A percentile compares a stretch with the other conserved stretches of the same genome.
phyloP scores from a whole-genome alignment of 2,113 vertebrate species.

The Gymnocephalus cernua region DNA sequence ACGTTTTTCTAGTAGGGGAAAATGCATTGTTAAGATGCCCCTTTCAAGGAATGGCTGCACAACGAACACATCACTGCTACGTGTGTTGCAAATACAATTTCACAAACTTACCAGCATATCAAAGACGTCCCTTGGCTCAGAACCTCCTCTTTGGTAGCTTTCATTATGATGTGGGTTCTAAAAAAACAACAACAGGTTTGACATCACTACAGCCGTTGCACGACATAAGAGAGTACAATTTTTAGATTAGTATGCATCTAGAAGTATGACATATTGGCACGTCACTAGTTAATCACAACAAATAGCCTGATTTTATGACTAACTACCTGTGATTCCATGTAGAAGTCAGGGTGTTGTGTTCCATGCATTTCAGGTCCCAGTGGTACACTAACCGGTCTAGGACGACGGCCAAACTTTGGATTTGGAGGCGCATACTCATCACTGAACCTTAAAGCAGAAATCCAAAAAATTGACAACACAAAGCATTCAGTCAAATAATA shows the following conservation, averaged over 20 bases:
- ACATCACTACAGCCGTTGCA: not conserved
- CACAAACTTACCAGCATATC: conserved; percentile 77
- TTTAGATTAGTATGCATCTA: not conserved
- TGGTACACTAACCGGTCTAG: not conserved
- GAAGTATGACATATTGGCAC: not conserved
- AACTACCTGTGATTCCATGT: conserved; percentile 56
- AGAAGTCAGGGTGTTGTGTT: conserved; percentile 35
- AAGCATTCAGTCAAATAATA: not conserved
- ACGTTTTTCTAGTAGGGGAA: conserved; percentile 72
- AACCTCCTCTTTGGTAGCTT: conserved; percentile 31
- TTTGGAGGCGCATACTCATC: conserved; percentile 32
- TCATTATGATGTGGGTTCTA: conserved; percentile 46
- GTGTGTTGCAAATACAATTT: not conserved
- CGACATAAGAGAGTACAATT: not conserved
- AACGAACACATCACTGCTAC: not conserved
- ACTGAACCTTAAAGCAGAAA: conserved; percentile 46
- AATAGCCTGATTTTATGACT: not conserved
- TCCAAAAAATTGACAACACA: not conserved
- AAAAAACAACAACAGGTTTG: conserved; percentile 19
- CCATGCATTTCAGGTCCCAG: conserved; percentile 21
- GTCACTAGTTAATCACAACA: conserved; percentile 2
- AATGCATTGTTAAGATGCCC: not conserved
- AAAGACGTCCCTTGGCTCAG: conserved; percentile 65
- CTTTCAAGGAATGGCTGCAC: not conserved
- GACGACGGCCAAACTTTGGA: conserved; percentile 19